These are phyloP conservation scores for Nycteola revayana DNA, from an alignment of 2,888 invertebrate genomes.

Conservation along the genomic window DNA sequence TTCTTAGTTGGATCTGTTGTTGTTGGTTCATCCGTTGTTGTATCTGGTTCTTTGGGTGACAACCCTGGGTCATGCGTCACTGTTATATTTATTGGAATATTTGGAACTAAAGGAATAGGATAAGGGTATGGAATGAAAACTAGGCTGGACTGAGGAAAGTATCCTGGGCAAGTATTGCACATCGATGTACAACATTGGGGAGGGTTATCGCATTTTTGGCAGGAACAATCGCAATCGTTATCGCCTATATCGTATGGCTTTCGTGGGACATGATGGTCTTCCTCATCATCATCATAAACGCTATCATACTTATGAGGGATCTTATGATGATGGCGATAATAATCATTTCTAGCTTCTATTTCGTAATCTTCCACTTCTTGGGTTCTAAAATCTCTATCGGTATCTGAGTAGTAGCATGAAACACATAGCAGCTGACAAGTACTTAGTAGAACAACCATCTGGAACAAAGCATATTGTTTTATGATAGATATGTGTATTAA, in stretches of 20 bases:
- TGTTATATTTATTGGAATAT: too few relatives aligned
- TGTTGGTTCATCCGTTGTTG: too few relatives aligned
- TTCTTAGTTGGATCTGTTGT: too few relatives aligned
- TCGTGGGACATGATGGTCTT: neutral
- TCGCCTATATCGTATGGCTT: constrained; percentile 8
- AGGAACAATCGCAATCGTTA: constrained; percentile 34
- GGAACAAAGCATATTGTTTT: too few relatives aligned
- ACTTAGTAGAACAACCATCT: constrained; percentile 17
- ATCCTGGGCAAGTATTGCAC: constrained; percentile 28
- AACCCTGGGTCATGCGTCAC: too few relatives aligned
- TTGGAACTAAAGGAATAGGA: too few relatives aligned
- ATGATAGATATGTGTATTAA: too few relatives aligned
- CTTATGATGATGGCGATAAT: neutral
- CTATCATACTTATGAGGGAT: neutral
- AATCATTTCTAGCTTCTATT: constrained; percentile 2
- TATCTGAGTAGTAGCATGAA: constrained; percentile 4
- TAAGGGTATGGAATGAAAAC: neutral
- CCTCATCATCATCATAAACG: neutral
- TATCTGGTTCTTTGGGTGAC: too few relatives aligned
- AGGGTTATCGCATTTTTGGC: constrained; percentile 34
- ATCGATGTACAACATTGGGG: constrained; percentile 38
- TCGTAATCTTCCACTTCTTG: constrained; percentile 12
- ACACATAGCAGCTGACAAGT: constrained; percentile 13
- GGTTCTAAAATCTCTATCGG: neutral
- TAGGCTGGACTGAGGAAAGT: neutral